These are phyloP conservation scores for Rhagoletis zephyria DNA, from an alignment of 1,140 invertebrate genomes.

Conservation along the genomic window DNA sequence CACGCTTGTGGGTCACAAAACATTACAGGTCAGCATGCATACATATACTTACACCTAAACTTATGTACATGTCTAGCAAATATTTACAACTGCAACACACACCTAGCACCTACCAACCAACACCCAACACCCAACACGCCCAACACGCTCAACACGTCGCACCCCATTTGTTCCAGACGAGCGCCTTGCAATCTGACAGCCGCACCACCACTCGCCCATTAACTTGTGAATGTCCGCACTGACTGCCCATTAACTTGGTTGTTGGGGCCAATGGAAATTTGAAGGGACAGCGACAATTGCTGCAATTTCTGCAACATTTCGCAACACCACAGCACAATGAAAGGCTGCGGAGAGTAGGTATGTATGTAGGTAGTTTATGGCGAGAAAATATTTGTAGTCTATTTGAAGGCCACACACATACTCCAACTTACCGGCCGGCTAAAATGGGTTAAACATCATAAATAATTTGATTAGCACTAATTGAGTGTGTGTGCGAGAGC, in stretches of 20 bases:
- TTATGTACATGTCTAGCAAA: background rate
- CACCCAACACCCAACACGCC: background rate
- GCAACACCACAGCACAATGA: background rate
- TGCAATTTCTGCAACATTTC: conserved; percentile 27
- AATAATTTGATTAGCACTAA: conserved; percentile 58
- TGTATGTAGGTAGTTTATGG: background rate
- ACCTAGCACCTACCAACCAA: background rate
- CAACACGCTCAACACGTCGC: background rate
- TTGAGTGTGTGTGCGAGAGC: conserved; percentile 6
- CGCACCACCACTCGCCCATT: conserved; percentile 18
- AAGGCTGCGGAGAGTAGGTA: background rate
- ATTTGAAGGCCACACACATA: background rate
- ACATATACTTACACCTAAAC: background rate
- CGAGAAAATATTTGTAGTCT: background rate
- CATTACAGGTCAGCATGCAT: no score
- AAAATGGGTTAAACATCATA: conserved; percentile 57
- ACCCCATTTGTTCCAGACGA: conserved; percentile 39
- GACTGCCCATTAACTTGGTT: conserved; percentile 34
- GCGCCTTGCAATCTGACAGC: conserved; percentile 22
- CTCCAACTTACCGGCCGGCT: background rate
- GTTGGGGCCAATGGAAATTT: conserved; percentile 3
- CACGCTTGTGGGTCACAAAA: background rate
- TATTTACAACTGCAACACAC: background rate
- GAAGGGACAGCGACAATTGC: conserved; percentile 45
- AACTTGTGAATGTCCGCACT: conserved; percentile 43